These are phyloP conservation scores for Ornithoptera alexandrae DNA, from an alignment of 2,888 invertebrate genomes.

Conservation along the genomic window DNA sequence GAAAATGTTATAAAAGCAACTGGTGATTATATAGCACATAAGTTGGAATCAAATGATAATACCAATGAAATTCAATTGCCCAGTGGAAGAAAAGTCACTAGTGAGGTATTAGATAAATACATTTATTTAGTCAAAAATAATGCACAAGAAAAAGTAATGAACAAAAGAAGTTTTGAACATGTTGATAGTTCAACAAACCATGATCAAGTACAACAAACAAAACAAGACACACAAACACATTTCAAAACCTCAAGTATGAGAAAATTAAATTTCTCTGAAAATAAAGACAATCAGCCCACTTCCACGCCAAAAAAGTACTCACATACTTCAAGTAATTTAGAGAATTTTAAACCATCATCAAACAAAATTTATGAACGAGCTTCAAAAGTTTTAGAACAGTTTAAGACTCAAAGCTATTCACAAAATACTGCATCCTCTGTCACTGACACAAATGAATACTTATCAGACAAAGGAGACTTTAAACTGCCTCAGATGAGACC, in stretches of 20 bases:
- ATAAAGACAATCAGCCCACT: slow-evolving; percentile 66
- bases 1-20: slow-evolving; percentile 70
- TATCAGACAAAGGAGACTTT: slow-evolving; percentile 59
- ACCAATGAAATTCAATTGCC: slow-evolving; percentile 56
- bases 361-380: slow-evolving; percentile 71
- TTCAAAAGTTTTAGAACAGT: slow-evolving; percentile 68
- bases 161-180: slow-evolving; percentile 31
- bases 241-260: slow-evolving; percentile 57
- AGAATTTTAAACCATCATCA: slow-evolving; percentile 62
- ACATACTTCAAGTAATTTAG: slow-evolving; percentile 44
- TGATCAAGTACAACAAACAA: slow-evolving; percentile 26
- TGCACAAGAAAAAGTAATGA: slow-evolving; percentile 42
- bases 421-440: slow-evolving; percentile 47
- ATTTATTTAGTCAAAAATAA: slow-evolving; percentile 70
- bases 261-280: slow-evolving; percentile 61
- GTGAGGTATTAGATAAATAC: slow-evolving; percentile 66
- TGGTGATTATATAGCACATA: slow-evolving; percentile 63
- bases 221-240: slow-evolving; percentile 31
- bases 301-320: slow-evolving; percentile 62
- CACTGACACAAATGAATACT: slow-evolving; percentile 47
- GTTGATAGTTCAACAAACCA: slow-evolving; percentile 25
- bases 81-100: slow-evolving; percentile 59
- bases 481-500: slow-evolving; percentile 71
- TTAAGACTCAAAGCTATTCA: slow-evolving; percentile 58
- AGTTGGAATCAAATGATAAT: slow-evolving; percentile 51